Percentiles rank a stretch among this genome's conserved stretches.
These are phyloP conservation scores for Dysmachus trigonus DNA, from an alignment of 2,888 invertebrate species.

Conservation along the genomic window DNA sequence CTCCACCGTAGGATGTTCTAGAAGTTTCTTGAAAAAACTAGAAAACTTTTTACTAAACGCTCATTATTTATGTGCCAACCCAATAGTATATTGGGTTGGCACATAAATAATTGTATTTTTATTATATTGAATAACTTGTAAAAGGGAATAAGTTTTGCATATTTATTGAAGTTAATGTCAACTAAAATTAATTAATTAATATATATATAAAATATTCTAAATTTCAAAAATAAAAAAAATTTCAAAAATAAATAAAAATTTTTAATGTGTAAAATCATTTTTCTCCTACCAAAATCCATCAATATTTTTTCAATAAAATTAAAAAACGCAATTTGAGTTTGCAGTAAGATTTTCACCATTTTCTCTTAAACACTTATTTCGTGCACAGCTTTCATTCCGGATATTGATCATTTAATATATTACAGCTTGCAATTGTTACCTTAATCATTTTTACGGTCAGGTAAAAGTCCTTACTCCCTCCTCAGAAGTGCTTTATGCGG, in stretches of 20 bases:
- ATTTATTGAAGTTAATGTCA: too few relatives aligned
- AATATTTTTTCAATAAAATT: background rate
- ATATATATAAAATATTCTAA: too few relatives aligned
- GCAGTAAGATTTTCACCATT: background rate
- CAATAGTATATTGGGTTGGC: too few relatives aligned
- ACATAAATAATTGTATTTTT: too few relatives aligned
- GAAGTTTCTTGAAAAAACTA: too few relatives aligned
- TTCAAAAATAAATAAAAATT: background rate
- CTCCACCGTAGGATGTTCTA: too few relatives aligned
- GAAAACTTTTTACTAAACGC: too few relatives aligned
- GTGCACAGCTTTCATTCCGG: background rate
- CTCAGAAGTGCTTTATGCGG: conserved; percentile 33
- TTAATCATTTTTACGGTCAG: conserved; percentile 23
- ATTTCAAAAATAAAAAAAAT: too few relatives aligned
- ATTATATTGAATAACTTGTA: too few relatives aligned
- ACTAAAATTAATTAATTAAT: too few relatives aligned
- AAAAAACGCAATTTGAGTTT: background rate
- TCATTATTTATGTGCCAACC: too few relatives aligned
- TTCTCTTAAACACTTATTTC: background rate
- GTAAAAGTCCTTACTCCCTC: background rate
- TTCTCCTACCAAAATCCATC: background rate
- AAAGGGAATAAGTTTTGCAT: too few relatives aligned
- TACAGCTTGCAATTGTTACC: background rate
- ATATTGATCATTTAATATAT: background rate
- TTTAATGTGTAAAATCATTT: background rate